Conservation (phyloP, 2,113 vertebrate species). For the Microcebus griseorufus region DNA sequence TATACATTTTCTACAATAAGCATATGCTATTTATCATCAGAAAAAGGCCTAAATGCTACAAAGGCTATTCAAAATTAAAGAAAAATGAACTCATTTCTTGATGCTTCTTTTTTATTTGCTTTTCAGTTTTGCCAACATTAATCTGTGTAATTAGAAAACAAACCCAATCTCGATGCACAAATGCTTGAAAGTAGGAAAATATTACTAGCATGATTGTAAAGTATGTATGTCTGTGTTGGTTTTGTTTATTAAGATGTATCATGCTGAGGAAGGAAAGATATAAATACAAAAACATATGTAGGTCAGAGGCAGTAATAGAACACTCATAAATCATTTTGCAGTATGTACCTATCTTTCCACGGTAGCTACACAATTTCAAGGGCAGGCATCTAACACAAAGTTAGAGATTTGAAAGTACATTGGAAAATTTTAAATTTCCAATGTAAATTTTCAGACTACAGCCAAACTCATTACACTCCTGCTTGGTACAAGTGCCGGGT, state of each 20-base stretch:
- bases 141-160: not conserved
- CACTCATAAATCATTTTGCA: constrained; percentile 33
- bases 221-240: not conserved
- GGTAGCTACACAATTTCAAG: constrained; percentile 53
- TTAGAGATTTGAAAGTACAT: not conserved
- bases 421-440: not conserved
- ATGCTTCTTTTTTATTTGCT: not conserved
- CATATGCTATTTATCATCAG: not conserved
- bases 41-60: not conserved
- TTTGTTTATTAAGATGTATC: constrained; percentile 34
- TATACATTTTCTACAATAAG: not conserved
- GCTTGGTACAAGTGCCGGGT: not conserved
- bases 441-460: not conserved
- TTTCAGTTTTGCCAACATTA: constrained; percentile 10
- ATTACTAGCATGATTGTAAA: not conserved
- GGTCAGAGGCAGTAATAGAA: constrained; percentile 42
- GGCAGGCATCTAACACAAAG: not conserved
- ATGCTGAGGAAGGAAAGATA: constrained; percentile 21
- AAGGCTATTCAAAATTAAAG: constrained; percentile 1
- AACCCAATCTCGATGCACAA: not conserved
- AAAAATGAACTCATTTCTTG: constrained; percentile 24
- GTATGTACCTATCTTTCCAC: not conserved
- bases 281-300: constrained; percentile 36
- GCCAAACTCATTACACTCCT: not conserved
- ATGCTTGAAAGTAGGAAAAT: not conserved